Conservation (phyloP, 1,140 invertebrate genomes). For the Brachionus sp. region DNA sequence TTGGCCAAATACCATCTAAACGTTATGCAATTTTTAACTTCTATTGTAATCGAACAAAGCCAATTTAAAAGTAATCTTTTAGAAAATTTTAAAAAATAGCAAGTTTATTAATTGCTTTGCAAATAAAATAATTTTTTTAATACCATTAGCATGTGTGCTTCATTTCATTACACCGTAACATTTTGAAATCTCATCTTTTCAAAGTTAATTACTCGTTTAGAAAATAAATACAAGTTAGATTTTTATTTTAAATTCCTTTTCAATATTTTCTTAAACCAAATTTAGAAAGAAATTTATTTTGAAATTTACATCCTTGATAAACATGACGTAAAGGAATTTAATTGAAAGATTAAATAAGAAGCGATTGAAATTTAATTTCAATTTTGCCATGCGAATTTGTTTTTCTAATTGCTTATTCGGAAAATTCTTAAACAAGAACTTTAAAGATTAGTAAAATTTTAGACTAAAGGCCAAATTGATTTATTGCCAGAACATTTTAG, state of each 20-base stretch:
- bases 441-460: background rate
- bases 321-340: background rate
- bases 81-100: background rate
- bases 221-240: background rate
- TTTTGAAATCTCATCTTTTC: slow-evolving; percentile 20
- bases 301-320: background rate
- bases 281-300: background rate
- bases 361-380: background rate
- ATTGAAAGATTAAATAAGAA: background rate
- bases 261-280: background rate
- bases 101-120: background rate
- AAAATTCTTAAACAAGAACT: background rate
- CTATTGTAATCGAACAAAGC: background rate
- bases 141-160: background rate
- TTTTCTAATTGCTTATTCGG: background rate
- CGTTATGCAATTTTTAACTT: slow-evolving; percentile 17
- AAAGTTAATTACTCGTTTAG: background rate
- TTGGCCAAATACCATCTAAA: background rate
- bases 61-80: background rate
- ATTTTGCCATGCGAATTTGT: background rate
- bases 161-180: background rate
- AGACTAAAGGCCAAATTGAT: background rate
- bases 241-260: background rate
- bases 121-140: background rate
- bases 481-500: background rate